Evolutionary conservation across 1,140 invertebrate genomes (phyloP).

Genomic region (Euwallacea similis): DNA sequence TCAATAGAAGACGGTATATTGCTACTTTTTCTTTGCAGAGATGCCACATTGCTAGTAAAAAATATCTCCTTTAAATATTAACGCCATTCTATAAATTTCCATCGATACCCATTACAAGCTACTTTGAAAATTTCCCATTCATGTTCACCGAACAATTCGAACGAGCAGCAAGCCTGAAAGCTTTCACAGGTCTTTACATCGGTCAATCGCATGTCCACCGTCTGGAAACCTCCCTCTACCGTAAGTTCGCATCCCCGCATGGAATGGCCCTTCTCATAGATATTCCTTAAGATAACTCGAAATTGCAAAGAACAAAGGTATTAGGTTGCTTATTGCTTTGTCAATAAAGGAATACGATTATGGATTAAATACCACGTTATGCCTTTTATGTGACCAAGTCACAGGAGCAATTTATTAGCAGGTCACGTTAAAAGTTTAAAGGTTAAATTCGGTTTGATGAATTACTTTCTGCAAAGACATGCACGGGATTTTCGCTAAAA

Average conservation of each 20-base stretch:
- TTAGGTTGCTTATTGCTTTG: constrained; percentile 39
- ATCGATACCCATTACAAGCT: no score
- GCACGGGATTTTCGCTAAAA: constrained; percentile 7
- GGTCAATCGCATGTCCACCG: constrained; percentile 45
- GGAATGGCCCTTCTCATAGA: constrained; percentile 32
- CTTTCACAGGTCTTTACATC: constrained; percentile 9
- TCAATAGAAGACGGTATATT: no score
- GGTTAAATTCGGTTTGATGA: constrained; percentile 21
- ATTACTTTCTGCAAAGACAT: constrained; percentile 10
- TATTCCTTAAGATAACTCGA: constrained; percentile 33
- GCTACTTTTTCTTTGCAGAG: no score
- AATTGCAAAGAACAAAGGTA: constrained; percentile 40
- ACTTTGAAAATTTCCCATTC: no score
- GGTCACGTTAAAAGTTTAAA: constrained; percentile 20
- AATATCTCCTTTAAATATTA: no score
- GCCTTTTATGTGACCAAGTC: constrained; percentile 22
- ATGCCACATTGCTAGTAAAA: no score
- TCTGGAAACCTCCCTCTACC: constrained; percentile 42
- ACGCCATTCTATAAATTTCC: no score
- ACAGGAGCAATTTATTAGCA: constrained; percentile 32
- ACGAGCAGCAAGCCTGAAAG: constrained; percentile 6
- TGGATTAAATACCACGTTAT: constrained; percentile 35
- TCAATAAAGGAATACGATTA: constrained; percentile 39
- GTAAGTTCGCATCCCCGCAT: constrained; percentile 40
- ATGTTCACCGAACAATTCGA: no score